phyloP scores from a whole-genome alignment of 2,113 vertebrate species.

The Eulacestoma nigropectus region DNA sequence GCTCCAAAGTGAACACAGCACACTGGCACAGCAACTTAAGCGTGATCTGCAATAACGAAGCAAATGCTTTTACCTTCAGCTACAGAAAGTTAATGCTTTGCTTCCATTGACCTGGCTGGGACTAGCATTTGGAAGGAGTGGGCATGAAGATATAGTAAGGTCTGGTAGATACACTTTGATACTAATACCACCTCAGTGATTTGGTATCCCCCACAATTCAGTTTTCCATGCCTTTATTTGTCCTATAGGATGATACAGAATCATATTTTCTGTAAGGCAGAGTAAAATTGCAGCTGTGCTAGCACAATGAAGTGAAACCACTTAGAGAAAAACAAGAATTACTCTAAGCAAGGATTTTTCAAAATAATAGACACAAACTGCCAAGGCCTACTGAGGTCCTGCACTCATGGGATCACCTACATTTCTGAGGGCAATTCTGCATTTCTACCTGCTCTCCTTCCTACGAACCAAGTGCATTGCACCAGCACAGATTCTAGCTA shows the following conservation, averaged over 20 bases:
- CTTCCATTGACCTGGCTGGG: not conserved
- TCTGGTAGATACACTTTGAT: not conserved
- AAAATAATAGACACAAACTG: not conserved
- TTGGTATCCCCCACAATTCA: not conserved
- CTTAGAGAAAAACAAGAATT: not conserved
- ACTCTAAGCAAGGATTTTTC: not conserved
- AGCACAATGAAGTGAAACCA: not conserved
- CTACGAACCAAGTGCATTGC: accelerated
- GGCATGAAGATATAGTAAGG: not conserved
- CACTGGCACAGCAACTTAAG: not conserved
- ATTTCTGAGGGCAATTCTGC: not conserved
- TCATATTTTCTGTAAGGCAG: not conserved
- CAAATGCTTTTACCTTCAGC: not conserved
- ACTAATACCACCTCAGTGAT: not conserved
- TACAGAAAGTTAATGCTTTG: not conserved
- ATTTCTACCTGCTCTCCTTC: not conserved
- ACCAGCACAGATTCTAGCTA: not conserved
- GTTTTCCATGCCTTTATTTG: not conserved
- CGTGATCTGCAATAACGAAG: not conserved
- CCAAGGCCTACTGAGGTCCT: not conserved
- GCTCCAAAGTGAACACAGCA: not conserved
- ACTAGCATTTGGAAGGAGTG: not conserved
- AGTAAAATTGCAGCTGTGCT: not conserved
- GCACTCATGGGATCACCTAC: not conserved
- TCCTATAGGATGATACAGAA: not conserved